phyloP scores from a whole-genome alignment of 1,140 invertebrate genomes.

The Temnothorax curvispinosus region DNA sequence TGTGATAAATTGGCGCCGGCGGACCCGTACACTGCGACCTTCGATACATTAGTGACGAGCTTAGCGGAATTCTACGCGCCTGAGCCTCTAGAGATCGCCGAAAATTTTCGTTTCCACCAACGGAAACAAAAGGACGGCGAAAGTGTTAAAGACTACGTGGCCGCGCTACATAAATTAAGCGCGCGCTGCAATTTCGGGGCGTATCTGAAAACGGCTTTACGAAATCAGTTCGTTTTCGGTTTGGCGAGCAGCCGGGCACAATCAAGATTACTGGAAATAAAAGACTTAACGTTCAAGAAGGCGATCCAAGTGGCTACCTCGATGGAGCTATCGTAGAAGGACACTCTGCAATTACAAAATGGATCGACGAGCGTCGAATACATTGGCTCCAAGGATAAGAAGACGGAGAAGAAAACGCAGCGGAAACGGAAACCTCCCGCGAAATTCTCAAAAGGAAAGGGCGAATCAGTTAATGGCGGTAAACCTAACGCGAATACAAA shows the following conservation, averaged over 20 bases:
- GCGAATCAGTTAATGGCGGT: too few species aligned
- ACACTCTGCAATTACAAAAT: background rate
- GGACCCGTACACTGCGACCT: background rate
- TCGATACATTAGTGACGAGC: background rate
- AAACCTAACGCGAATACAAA: too few species aligned
- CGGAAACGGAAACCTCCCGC: too few species aligned
- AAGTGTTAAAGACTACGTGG: background rate
- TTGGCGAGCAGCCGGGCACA: background rate
- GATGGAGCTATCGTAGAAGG: slow-evolving; percentile 7
- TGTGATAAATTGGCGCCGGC: too few species aligned
- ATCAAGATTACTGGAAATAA: slow-evolving; percentile 40
- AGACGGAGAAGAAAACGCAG: background rate
- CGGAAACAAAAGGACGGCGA: background rate
- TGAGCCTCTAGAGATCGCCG: background rate
- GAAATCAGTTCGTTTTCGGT: slow-evolving; percentile 43
- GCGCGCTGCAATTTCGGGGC: background rate
- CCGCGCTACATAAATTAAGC: background rate
- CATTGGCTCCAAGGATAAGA: background rate
- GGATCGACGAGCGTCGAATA: background rate
- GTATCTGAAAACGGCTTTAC: background rate
- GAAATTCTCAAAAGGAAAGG: too few species aligned
- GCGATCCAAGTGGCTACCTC: background rate
- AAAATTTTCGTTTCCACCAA: background rate
- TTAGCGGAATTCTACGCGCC: background rate
- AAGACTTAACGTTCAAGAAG: background rate